These are phyloP conservation scores for Deilephila porcellus DNA, from an alignment of 2,888 invertebrate species.

Conservation along the genomic window DNA sequence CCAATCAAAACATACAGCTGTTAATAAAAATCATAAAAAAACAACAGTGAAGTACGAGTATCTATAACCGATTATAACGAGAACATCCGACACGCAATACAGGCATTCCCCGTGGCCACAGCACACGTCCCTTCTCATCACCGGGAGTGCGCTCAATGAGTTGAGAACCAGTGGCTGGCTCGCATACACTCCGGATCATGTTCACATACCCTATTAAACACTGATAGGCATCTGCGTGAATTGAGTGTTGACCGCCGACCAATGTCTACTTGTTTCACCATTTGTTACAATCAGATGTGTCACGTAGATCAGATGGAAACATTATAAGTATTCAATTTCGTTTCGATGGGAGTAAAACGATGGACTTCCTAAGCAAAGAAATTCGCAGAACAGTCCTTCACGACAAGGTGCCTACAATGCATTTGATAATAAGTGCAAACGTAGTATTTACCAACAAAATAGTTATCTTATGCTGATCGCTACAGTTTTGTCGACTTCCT, in stretches of 20 bases:
- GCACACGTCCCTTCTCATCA: constrained; percentile 48
- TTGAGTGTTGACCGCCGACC: constrained; percentile 61
- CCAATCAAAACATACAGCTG: too few species aligned
- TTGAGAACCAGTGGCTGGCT: constrained; percentile 62
- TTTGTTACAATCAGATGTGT: background rate
- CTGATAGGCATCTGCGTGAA: constrained; percentile 56
- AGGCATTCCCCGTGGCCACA: constrained; percentile 43
- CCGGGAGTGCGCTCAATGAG: constrained; percentile 55
- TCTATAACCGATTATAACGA: constrained; percentile 32
- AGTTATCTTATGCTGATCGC: too few species aligned
- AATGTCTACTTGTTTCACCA: constrained; percentile 33
- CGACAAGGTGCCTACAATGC: too few species aligned
- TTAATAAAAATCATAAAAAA: background rate
- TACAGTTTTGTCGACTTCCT: too few species aligned
- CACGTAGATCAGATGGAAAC: too few species aligned
- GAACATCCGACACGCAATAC: constrained; percentile 40
- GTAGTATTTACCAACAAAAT: too few species aligned
- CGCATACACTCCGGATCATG: constrained; percentile 60
- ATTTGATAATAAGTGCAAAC: too few species aligned
- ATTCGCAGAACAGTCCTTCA: too few species aligned
- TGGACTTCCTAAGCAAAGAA: too few species aligned
- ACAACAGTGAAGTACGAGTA: background rate
- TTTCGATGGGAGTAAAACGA: too few species aligned
- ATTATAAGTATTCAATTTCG: too few species aligned
- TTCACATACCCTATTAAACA: constrained; percentile 61